Evolutionary conservation across 1,140 invertebrate species (phyloP).

Genomic region (Apis cerana): DNA sequence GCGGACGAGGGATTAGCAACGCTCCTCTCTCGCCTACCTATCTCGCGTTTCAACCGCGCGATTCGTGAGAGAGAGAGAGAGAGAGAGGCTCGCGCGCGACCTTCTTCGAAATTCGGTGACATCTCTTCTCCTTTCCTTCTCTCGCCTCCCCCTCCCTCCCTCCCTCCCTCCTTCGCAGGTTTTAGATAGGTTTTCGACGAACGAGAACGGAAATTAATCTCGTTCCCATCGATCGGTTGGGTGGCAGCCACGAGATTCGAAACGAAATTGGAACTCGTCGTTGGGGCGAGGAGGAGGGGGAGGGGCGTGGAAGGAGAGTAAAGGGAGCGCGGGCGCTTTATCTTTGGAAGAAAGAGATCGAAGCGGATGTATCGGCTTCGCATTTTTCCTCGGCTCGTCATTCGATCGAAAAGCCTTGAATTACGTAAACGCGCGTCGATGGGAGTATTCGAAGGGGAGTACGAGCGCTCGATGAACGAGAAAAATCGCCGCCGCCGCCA

Average conservation of each 20-base stretch:
- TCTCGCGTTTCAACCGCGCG: not conserved
- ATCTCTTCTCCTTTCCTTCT: not conserved
- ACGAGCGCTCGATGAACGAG: slow-evolving; percentile 10
- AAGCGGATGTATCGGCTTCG: slow-evolving; percentile 38
- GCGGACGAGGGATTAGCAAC: not conserved
- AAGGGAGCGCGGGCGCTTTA: not conserved
- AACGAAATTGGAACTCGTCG: not conserved
- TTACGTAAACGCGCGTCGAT: slow-evolving; percentile 56
- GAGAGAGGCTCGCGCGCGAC: not conserved
- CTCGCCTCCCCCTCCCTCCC: not conserved
- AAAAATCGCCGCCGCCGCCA: slow-evolving; percentile 31
- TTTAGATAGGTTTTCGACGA: not conserved
- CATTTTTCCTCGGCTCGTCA: slow-evolving; percentile 62
- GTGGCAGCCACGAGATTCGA: not conserved
- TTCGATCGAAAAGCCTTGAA: slow-evolving; percentile 58
- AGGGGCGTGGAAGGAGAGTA: too few relatives aligned
- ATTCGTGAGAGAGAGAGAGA: not conserved
- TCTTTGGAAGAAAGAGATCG: slow-evolving; percentile 23
- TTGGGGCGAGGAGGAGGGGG: too few relatives aligned
- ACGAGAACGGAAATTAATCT: slow-evolving; percentile 16
- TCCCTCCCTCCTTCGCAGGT: not conserved
- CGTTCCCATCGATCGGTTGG: not conserved
- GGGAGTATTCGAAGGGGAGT: slow-evolving; percentile 57
- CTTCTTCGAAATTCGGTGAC: not conserved
- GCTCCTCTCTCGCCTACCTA: not conserved